Percentiles rank a stretch among this genome's conserved stretches.
Evolutionary conservation across 2,113 vertebrate species (phyloP).

Genomic region (Cyanoliseus patagonus): DNA sequence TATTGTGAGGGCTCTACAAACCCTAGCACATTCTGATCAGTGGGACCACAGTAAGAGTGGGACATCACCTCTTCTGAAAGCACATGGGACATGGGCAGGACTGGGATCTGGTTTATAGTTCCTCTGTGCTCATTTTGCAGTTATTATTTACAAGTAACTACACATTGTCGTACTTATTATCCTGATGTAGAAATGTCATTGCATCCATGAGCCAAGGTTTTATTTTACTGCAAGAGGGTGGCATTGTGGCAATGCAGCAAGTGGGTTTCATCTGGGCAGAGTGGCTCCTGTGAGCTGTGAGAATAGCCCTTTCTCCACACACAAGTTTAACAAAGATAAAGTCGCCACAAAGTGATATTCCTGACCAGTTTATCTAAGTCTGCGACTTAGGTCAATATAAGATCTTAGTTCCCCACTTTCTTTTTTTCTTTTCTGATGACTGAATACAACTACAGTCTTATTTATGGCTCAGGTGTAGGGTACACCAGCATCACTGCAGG

Average conservation of each 20-base stretch:
- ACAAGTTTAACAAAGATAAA: conserved; percentile 46
- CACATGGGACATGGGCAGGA: not conserved
- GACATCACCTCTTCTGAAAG: not conserved
- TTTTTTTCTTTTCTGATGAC: conserved; percentile 14
- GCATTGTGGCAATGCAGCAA: not conserved
- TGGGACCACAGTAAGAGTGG: accelerated
- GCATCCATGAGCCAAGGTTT: not conserved
- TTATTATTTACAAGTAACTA: not conserved
- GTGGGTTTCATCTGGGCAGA: not conserved
- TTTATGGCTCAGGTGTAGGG: conserved; percentile 39
- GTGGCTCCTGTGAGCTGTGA: not conserved
- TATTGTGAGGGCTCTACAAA: not conserved
- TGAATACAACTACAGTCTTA: conserved; percentile 26
- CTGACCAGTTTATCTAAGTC: conserved; percentile 56
- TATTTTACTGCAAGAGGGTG: not conserved
- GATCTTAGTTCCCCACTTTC: conserved; percentile 25
- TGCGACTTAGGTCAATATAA: conserved; percentile 47
- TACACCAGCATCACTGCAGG: not conserved
- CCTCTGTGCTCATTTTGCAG: not conserved
- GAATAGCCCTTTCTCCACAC: not conserved
- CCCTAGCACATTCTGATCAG: not conserved
- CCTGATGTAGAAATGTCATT: not conserved
- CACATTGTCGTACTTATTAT: accelerated
- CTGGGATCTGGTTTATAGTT: not conserved
- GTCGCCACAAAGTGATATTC: conserved; percentile 52